phyloP scores from a whole-genome alignment of 2,113 vertebrate genomes.

The Oenanthe oenanthe region DNA sequence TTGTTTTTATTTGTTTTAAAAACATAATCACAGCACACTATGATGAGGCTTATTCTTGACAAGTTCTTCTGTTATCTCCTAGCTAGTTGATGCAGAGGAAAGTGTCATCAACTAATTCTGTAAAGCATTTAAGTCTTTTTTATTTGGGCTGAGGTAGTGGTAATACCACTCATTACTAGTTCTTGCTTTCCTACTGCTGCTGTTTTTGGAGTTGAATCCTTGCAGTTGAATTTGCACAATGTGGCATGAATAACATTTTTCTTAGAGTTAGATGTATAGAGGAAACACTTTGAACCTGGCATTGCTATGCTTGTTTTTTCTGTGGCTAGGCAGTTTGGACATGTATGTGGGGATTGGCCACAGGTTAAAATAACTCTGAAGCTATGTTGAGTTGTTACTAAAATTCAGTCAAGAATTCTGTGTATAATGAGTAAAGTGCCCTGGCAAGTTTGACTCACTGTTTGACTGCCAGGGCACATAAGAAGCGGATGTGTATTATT shows the following conservation, averaged over 20 bases:
- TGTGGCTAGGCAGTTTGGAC: constrained; percentile 34
- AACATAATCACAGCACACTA: background rate
- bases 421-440: constrained; percentile 13
- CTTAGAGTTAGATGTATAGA: constrained; percentile 35
- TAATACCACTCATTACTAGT: background rate
- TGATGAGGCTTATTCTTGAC: background rate
- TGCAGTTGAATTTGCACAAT: constrained; percentile 19
- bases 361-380: constrained; percentile 61
- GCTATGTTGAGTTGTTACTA: background rate
- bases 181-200: background rate
- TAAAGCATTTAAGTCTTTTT: background rate
- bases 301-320: constrained; percentile 55
- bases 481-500: constrained; percentile 16
- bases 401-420: constrained; percentile 26
- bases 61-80: background rate
- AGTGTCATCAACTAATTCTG: background rate
- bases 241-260: constrained; percentile 41
- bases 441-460: background rate
- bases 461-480: constrained; percentile 11
- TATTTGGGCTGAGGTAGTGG: background rate
- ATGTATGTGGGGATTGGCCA: background rate
- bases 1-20: background rate
- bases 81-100: background rate
- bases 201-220: constrained; percentile 12
- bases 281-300: constrained; percentile 35